A percentile compares a stretch with the other conserved stretches of the same genome.
These are phyloP conservation scores for Neria commutata DNA, from an alignment of 2,888 invertebrate genomes.

Conservation along the genomic window DNA sequence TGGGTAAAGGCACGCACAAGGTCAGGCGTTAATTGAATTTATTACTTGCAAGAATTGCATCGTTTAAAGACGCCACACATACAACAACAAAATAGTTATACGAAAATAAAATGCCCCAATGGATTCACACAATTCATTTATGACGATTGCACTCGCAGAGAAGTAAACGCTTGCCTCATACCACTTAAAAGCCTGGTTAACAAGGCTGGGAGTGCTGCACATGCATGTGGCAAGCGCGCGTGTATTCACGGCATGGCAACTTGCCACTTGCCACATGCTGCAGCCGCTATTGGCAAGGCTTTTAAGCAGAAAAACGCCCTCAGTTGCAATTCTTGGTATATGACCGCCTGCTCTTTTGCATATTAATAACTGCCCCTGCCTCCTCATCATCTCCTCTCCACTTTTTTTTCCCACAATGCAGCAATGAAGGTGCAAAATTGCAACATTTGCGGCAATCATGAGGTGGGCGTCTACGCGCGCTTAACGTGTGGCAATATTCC, in stretches of 20 bases:
- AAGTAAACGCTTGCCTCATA: no score
- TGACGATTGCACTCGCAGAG: no score
- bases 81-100: no score
- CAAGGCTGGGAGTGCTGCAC: not conserved
- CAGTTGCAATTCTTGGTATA: not conserved
- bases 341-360: slow-evolving; percentile 1
- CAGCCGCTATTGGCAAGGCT: not conserved
- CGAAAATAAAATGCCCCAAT: no score
- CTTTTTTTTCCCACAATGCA: not conserved
- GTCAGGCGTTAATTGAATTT: no score
- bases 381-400: no score
- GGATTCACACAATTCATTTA: no score
- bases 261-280: not conserved
- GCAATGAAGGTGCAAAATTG: not conserved
- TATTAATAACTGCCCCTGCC: slow-evolving; percentile 22
- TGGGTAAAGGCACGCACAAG: no score
- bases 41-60: no score
- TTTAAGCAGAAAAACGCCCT: not conserved
- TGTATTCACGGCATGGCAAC: not conserved
- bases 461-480: not conserved
- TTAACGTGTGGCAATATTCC: not conserved
- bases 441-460: not conserved
- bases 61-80: no score
- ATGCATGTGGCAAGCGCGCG: not conserved
- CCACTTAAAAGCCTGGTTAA: slow-evolving; percentile 17